phyloP scores from a whole-genome alignment of 2,888 invertebrate genomes.

The Epinotia bilunana region DNA sequence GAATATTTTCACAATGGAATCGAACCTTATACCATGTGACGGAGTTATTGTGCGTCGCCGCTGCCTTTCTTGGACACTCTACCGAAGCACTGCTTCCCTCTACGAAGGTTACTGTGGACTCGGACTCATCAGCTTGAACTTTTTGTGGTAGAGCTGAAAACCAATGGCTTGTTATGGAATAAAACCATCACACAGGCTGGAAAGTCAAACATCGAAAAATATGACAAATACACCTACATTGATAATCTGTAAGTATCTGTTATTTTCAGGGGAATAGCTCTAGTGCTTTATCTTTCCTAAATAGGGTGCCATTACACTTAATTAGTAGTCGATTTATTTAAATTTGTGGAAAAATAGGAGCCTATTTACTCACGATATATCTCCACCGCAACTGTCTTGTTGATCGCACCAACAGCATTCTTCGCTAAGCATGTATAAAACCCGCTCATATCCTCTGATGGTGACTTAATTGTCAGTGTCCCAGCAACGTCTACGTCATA shows the following conservation, averaged over 20 bases:
- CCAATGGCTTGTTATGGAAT: neutral
- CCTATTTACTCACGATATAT: slow-evolving; percentile 68
- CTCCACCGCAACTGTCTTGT: slow-evolving; percentile 63
- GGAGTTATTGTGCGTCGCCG: slow-evolving; percentile 55
- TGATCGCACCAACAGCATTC: slow-evolving; percentile 77
- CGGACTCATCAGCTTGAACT: slow-evolving; percentile 62
- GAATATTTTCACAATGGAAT: slow-evolving; percentile 48
- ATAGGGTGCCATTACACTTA: too few species aligned
- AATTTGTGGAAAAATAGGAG: too few species aligned
- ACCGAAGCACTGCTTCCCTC: slow-evolving; percentile 61
- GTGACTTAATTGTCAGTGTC: slow-evolving; percentile 69
- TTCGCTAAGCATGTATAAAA: slow-evolving; percentile 84
- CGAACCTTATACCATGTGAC: slow-evolving; percentile 83
- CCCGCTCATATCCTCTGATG: slow-evolving; percentile 77
- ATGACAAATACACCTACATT: too few species aligned
- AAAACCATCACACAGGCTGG: too few species aligned
- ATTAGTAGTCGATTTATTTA: too few species aligned
- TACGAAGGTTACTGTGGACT: slow-evolving; percentile 54
- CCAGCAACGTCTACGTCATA: slow-evolving; percentile 66
- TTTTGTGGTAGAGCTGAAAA: slow-evolving; percentile 61
- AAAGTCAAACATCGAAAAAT: too few species aligned
- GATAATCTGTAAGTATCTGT: too few species aligned
- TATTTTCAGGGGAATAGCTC: too few species aligned
- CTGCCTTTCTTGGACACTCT: slow-evolving; percentile 64
- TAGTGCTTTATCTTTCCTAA: too few species aligned